These are phyloP conservation scores for Nibea albiflora DNA, from an alignment of 2,113 vertebrate species.

Conservation along the genomic window DNA sequence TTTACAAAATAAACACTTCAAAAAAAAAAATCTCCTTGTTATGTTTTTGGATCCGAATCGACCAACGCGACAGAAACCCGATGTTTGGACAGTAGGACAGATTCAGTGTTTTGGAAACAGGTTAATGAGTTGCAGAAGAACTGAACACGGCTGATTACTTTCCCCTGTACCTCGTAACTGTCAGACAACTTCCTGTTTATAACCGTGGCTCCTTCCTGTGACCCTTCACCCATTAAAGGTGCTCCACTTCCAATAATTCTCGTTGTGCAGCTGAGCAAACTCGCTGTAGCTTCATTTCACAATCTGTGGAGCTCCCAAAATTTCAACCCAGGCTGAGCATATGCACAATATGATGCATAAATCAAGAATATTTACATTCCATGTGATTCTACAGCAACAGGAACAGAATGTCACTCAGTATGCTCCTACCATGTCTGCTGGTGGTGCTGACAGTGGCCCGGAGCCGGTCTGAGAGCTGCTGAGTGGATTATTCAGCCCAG, in stretches of 20 bases:
- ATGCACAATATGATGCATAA: background rate
- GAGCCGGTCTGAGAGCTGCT: background rate
- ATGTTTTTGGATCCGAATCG: background rate
- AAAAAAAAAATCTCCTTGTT: slow-evolving; percentile 2
- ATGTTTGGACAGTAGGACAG: too few species aligned
- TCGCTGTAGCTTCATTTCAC: background rate
- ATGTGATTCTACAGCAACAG: background rate
- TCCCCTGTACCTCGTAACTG: background rate
- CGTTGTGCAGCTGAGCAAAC: background rate
- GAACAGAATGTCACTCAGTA: background rate
- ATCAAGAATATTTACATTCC: background rate
- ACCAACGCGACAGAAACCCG: background rate
- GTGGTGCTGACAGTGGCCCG: background rate
- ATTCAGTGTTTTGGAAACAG: background rate
- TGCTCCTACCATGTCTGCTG: too few species aligned
- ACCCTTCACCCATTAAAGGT: background rate
- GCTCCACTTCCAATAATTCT: background rate
- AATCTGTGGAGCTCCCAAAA: background rate
- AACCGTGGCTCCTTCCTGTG: background rate
- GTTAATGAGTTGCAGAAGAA: background rate
- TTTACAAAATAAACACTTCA: slow-evolving; percentile 75
- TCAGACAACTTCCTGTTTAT: slow-evolving; percentile 3
- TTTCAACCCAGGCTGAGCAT: background rate
- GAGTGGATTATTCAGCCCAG: background rate
- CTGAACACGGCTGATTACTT: background rate